phyloP scores from a whole-genome alignment of 1,140 invertebrate species.

The Hypsibius dujardini region DNA sequence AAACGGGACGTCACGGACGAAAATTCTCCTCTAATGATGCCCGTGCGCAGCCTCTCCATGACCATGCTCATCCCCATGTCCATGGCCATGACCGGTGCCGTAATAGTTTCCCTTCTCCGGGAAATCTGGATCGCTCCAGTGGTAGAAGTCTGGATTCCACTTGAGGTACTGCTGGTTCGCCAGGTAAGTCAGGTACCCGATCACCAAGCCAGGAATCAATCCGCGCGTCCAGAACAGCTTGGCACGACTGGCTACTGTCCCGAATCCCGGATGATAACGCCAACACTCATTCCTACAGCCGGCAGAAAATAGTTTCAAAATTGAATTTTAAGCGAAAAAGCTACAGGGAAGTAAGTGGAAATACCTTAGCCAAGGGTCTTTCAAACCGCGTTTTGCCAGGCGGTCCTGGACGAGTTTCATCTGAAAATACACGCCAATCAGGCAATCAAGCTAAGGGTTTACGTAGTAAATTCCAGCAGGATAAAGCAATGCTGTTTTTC shows the following conservation, averaged over 20 bases:
- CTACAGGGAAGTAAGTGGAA: neutral
- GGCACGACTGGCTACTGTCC: neutral
- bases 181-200: neutral
- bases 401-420: neutral
- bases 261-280: neutral
- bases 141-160: neutral
- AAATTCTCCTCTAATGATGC: no score
- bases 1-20: no score
- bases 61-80: no score
- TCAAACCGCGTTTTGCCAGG: neutral
- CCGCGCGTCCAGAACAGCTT: neutral
- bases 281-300: neutral
- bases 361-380: conserved; percentile 1
- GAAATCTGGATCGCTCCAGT: neutral
- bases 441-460: no score
- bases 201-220: neutral
- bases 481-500: no score
- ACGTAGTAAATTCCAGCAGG: no score
- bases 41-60: no score
- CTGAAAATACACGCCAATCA: no score
- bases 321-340: neutral
- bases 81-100: neutral
- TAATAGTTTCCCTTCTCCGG: neutral
- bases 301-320: neutral
- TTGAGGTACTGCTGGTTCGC: neutral